Percentiles rank a stretch among this genome's conserved stretches.
Conservation (phyloP, 2,113 vertebrate species). For the Lepisosteus osseus region DNA sequence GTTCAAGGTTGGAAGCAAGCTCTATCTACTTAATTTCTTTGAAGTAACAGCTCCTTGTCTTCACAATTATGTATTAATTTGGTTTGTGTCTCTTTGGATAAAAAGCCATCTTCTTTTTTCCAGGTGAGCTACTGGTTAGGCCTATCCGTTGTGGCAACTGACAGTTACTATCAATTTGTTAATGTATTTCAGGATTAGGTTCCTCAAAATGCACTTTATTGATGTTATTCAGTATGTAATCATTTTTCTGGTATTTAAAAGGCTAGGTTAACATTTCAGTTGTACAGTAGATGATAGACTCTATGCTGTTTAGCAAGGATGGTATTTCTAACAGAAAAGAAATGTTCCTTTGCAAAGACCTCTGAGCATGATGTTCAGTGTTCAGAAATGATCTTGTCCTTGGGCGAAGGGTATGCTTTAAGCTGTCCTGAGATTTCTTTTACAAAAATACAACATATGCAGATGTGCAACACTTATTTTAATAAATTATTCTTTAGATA, state of each 20-base stretch:
- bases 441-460: no score
- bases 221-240: neutral
- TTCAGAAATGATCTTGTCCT: neutral
- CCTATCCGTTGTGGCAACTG: no score
- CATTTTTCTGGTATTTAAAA: neutral
- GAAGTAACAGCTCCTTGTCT: no score
- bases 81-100: no score
- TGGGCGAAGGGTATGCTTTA: neutral
- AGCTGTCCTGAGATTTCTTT: neutral
- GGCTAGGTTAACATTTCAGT: neutral
- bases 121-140: no score
- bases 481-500: neutral
- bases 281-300: neutral
- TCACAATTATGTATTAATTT: no score
- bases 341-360: neutral
- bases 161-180: no score
- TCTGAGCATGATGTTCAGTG: neutral
- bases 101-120: no score
- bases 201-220: neutral
- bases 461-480: neutral
- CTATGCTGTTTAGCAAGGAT: neutral
- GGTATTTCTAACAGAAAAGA: neutral
- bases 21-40: no score
- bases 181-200: neutral
- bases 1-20: no score